These are phyloP conservation scores for Spinus olivaceus DNA, from an alignment of 2,797 vertebrate genomes.

Conservation along the genomic window DNA sequence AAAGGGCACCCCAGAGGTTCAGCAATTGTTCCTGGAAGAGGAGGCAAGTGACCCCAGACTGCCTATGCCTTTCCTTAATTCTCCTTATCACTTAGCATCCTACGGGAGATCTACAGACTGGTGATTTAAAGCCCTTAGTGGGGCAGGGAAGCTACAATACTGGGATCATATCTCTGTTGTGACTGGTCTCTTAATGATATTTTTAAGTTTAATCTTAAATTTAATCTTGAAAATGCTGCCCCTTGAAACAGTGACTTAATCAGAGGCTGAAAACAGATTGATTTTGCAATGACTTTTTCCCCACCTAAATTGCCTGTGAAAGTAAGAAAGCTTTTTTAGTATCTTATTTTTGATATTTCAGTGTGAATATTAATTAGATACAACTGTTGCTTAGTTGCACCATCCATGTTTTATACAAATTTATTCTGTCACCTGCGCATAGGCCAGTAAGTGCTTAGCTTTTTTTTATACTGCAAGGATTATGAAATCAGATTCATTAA, in stretches of 20 bases:
- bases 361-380: not conserved
- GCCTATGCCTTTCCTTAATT: not conserved
- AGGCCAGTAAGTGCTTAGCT: not conserved
- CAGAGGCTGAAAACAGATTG: not conserved
- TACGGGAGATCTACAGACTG: not conserved
- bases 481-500: constrained; percentile 43
- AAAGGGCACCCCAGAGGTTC: not conserved
- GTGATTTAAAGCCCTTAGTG: not conserved
- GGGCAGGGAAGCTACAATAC: not conserved
- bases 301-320: not conserved
- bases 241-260: not conserved
- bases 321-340: not conserved
- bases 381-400: not conserved
- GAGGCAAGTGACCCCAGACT: not conserved
- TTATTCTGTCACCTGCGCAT: constrained; percentile 45
- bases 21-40: not conserved
- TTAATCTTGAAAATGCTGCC: not conserved
- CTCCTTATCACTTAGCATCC: not conserved
- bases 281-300: not conserved
- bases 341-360: not conserved
- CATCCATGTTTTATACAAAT: constrained; percentile 29
- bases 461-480: constrained; percentile 13
- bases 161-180: not conserved
- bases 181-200: not conserved
- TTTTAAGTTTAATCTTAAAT: not conserved